Evolutionary conservation across 2,888 invertebrate species (phyloP).

Genomic region (Calameuta pallipes): DNA sequence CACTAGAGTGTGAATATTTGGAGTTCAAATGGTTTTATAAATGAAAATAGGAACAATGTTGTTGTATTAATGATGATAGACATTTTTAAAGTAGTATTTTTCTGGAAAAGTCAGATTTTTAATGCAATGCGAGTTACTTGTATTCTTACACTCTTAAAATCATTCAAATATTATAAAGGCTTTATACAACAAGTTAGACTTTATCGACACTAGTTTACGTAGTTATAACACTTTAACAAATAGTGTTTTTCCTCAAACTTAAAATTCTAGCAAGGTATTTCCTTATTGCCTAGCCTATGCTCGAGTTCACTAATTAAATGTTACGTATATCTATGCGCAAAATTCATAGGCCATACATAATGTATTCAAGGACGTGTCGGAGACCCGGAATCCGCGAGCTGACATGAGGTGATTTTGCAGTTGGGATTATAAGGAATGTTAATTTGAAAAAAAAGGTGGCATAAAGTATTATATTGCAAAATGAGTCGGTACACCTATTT

Average conservation of each 20-base stretch:
- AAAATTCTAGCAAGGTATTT: background rate
- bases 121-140: constrained; percentile 36
- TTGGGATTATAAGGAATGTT: background rate
- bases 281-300: background rate
- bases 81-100: constrained; percentile 10
- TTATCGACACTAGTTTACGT: constrained; percentile 21
- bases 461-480: background rate
- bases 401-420: background rate
- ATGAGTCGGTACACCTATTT: background rate
- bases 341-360: background rate
- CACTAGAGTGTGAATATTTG: background rate
- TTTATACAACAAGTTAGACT: constrained; percentile 43
- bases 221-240: constrained; percentile 2
- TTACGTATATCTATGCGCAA: background rate
- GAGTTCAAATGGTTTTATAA: background rate
- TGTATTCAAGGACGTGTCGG: background rate
- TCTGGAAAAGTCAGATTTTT: constrained; percentile 45
- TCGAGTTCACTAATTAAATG: constrained; percentile 1
- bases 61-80: background rate
- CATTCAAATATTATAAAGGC: constrained; percentile 47
- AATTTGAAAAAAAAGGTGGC: background rate
- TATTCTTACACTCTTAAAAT: constrained; percentile 30
- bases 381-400: background rate
- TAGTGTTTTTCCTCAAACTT: background rate
- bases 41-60: background rate